These are phyloP conservation scores for Platypus cylindrus DNA, from an alignment of 2,888 invertebrate genomes.

Conservation along the genomic window DNA sequence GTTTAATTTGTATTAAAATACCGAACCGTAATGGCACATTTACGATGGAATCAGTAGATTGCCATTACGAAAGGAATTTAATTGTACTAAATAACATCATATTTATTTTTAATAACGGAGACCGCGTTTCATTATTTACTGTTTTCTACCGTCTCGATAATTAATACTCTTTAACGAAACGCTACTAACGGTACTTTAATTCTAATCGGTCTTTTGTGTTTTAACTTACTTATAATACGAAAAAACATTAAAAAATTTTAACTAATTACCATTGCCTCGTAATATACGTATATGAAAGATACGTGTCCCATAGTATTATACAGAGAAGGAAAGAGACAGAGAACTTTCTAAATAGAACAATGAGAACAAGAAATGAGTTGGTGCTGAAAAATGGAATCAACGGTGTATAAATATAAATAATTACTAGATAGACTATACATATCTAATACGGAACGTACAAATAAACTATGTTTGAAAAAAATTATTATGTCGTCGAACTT, in stretches of 20 bases:
- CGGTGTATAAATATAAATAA: too few relatives aligned
- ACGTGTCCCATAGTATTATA: too few relatives aligned
- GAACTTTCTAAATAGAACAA: too few relatives aligned
- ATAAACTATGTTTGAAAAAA: too few relatives aligned
- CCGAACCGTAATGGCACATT: neutral
- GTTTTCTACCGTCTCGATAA: conserved; percentile 6
- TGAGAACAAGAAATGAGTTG: too few relatives aligned
- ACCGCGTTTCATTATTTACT: conserved; percentile 5
- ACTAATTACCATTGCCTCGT: conserved; percentile 2
- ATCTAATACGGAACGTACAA: too few relatives aligned
- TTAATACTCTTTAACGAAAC: conserved; percentile 6
- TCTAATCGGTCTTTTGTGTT: conserved; percentile 2
- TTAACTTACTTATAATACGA: too few relatives aligned
- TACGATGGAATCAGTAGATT: neutral
- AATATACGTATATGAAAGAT: too few relatives aligned
- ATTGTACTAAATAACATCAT: conserved; percentile 1
- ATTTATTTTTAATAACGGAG: conserved; percentile 8
- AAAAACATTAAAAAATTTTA: conserved; percentile 1
- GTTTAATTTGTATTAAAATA: neutral
- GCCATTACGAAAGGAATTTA: neutral
- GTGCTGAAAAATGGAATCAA: too few relatives aligned
- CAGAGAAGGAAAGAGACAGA: too few relatives aligned
- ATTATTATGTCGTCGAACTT: too few relatives aligned
- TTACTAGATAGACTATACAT: too few relatives aligned
- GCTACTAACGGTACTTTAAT: conserved; percentile 4